Percentiles rank a stretch among this genome's conserved stretches.
Evolutionary conservation across 2,888 invertebrate species (phyloP).

Genomic region (Erebia epiphron): DNA sequence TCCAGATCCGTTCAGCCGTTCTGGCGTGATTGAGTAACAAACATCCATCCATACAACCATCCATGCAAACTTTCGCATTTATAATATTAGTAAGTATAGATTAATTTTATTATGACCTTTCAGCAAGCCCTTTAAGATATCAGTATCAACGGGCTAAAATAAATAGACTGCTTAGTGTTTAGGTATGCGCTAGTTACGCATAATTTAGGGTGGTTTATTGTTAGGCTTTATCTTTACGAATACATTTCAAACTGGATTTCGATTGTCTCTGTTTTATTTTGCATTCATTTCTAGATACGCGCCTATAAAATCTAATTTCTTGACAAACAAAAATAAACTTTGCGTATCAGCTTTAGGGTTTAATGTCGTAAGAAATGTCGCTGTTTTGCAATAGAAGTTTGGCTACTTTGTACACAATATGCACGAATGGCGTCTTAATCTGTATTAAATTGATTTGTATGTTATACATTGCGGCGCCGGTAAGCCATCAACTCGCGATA

Average conservation of each 20-base stretch:
- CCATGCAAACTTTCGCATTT: no score
- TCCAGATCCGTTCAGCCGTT: no score
- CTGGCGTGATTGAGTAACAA: no score
- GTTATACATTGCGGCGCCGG: constrained; percentile 43
- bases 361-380: not conserved
- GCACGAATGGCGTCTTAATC: constrained; percentile 39
- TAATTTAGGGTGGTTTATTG: constrained; percentile 15
- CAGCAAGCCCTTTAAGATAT: not conserved
- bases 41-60: no score
- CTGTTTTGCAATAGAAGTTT: constrained; percentile 23
- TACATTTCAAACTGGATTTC: constrained; percentile 32
- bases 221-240: constrained; percentile 17
- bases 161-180: constrained; percentile 5
- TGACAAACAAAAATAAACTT: constrained; percentile 21
- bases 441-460: constrained; percentile 45
- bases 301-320: constrained; percentile 10
- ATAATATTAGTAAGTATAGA: no score
- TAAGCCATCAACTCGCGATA: constrained; percentile 44
- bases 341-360: constrained; percentile 19
- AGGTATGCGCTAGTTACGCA: not conserved
- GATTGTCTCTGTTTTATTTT: constrained; percentile 34
- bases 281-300: constrained; percentile 23
- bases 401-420: constrained; percentile 19
- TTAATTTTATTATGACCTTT: not conserved
- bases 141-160: not conserved